Conservation (phyloP, 1,140 invertebrate genomes). For the Chlorops oryzae region DNA sequence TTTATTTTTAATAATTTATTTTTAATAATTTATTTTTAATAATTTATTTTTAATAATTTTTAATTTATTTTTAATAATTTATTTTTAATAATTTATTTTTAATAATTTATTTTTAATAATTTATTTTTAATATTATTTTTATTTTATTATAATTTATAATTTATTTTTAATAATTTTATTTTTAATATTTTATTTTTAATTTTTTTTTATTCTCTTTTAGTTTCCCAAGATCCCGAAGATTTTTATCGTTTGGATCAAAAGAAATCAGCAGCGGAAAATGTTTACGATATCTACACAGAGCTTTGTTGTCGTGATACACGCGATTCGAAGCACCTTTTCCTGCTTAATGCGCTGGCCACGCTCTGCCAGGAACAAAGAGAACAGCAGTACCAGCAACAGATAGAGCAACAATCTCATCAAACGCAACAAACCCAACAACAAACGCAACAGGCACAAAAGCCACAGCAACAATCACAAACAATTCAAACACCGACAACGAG, state of each 20-base stretch:
- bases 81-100: not conserved
- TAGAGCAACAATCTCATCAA: not conserved
- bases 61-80: not conserved
- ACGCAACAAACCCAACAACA: not conserved
- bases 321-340: constrained; percentile 39
- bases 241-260: constrained; percentile 39
- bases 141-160: not conserved
- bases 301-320: constrained; percentile 37
- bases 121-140: constrained; percentile 1
- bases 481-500: not conserved
- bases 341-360: constrained; percentile 42
- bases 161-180: not conserved
- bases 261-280: constrained; percentile 39
- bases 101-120: not conserved
- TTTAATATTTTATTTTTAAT: not conserved
- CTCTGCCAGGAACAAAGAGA: constrained; percentile 24
- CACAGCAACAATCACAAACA: not conserved
- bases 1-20: not conserved
- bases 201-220: constrained; percentile 19
- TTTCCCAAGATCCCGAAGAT: constrained; percentile 42
- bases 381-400: not conserved
- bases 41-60: not conserved
- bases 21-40: not conserved
- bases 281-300: constrained; percentile 39
- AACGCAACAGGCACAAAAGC: not conserved